phyloP scores from a whole-genome alignment of 2,797 vertebrate genomes.

The Podargus strigoides region DNA sequence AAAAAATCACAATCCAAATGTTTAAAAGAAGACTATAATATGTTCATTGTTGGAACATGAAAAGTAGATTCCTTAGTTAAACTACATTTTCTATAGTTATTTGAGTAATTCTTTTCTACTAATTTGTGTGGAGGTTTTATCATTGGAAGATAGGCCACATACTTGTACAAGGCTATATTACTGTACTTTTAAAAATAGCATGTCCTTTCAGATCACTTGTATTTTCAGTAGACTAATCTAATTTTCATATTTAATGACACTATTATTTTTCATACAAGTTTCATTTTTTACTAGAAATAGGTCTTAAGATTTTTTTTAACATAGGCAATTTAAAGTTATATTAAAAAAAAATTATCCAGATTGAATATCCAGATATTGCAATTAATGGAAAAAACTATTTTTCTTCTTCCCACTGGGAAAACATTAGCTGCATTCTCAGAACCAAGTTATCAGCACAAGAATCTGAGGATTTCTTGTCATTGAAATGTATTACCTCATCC shows the following conservation, averaged over 20 bases:
- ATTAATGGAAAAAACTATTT: not conserved
- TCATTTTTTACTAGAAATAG: not conserved
- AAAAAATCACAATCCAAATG: not conserved
- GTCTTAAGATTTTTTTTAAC: not conserved
- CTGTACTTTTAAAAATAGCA: not conserved
- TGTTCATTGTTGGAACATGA: not conserved
- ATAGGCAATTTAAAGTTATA: not conserved
- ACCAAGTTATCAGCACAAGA: slow-evolving; percentile 14
- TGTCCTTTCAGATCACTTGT: not conserved
- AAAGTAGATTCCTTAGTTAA: not conserved
- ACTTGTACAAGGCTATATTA: not conserved
- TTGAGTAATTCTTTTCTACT: not conserved
- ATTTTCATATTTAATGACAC: not conserved
- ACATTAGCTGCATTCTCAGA: not conserved
- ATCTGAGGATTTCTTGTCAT: slow-evolving; percentile 11
- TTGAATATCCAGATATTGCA: not conserved
- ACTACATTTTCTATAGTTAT: not conserved
- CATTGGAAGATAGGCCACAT: not conserved
- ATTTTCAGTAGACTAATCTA: not conserved
- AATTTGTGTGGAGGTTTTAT: not conserved
- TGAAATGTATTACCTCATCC: not conserved
- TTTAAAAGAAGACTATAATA: not conserved
- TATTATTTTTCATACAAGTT: not conserved
- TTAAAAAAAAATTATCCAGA: not conserved
- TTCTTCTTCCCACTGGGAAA: not conserved